These are phyloP conservation scores for Pomacea maculata DNA, from an alignment of 1,140 invertebrate species.

Conservation along the genomic window DNA sequence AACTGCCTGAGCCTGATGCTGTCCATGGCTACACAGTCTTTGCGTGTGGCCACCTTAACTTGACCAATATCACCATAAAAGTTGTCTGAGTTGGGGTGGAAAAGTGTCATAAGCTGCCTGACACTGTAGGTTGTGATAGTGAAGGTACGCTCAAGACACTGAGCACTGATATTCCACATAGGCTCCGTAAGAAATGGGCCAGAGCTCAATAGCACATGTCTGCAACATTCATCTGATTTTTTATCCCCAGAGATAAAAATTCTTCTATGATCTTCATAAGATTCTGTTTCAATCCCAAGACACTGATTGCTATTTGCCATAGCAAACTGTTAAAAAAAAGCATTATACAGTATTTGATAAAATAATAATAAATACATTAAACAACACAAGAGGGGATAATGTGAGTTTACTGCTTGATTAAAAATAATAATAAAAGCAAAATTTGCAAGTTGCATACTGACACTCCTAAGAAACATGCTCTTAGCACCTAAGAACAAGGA, in stretches of 20 bases:
- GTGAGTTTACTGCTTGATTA: too few relatives aligned
- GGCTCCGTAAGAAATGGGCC: conserved; percentile 81
- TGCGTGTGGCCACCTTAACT: conserved; percentile 89
- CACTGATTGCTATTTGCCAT: not conserved
- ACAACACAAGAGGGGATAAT: too few relatives aligned
- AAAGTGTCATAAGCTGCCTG: conserved; percentile 85
- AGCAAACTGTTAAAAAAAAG: not conserved
- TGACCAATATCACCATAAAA: conserved; percentile 93
- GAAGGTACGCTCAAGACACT: conserved; percentile 81
- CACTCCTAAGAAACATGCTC: too few relatives aligned
- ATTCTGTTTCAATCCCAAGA: not conserved
- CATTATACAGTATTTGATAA: too few relatives aligned
- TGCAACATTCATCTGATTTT: conserved; percentile 52
- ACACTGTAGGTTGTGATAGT: conserved; percentile 84
- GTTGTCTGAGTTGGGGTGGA: conserved; percentile 87
- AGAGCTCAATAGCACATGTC: conserved; percentile 84
- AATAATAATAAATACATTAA: too few relatives aligned
- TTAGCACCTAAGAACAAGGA: too few relatives aligned
- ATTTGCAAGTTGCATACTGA: too few relatives aligned
- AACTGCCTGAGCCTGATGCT: conserved; percentile 83
- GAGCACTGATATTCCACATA: conserved; percentile 86
- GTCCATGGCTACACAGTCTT: conserved; percentile 83
- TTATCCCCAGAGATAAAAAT: too few relatives aligned
- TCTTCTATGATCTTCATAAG: not conserved
- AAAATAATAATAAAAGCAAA: too few relatives aligned